Evolutionary conservation across 2,888 invertebrate species (phyloP), one percentile per base, ranked within the genome.

Genomic region (Hetaerina titia): DNA sequence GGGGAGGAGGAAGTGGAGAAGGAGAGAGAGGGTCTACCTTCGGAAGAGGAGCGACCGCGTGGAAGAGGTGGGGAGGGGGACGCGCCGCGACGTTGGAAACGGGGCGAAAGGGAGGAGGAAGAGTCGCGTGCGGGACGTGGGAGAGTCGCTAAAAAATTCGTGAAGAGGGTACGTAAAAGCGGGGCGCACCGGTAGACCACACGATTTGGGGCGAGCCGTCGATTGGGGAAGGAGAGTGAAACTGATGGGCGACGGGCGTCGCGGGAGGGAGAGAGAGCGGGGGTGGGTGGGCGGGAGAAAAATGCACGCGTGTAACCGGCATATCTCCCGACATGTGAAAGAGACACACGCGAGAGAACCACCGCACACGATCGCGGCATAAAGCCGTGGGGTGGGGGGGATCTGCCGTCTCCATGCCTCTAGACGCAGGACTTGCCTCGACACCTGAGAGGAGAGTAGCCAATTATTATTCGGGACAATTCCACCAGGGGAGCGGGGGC

Each of bases 91-190:
- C 22, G 31, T 19, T 22, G 25, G n/a, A n/a, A n/a, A 31, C 0
- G 81, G 22, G 81, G 22, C 22, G n/a, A n/a, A n/a, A 22, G 22
- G 11, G 56, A 8, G 88, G 88, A 45, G 56, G 88, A 6, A 57
- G 22, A n/a, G 6, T 57, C 57, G 60, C 60, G 25, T 89, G 22
- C 57, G 58, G 69, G 81, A 31, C 81, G 31, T 22, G 81, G 81
- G 81, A 81, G 81, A 81, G 81, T 81, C 25, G 81, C 25, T 25
- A 15, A 81, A n/a, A 45, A 81, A 31, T 81, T 81, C 81, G 81
- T 81, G 81, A 81, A 81, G 81, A 81, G 31, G 81, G 81, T 81
- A 31, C 81, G 81, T 81, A 22, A 81, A 31, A 81, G 81, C 13
- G 31, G 81, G 45, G 45, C 45, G 45, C 45, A 45, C 45, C 45